Percentiles rank a stretch among this genome's conserved stretches.
Conservation (phyloP, 2,113 vertebrate species). For the Phasianus colchicus region DNA sequence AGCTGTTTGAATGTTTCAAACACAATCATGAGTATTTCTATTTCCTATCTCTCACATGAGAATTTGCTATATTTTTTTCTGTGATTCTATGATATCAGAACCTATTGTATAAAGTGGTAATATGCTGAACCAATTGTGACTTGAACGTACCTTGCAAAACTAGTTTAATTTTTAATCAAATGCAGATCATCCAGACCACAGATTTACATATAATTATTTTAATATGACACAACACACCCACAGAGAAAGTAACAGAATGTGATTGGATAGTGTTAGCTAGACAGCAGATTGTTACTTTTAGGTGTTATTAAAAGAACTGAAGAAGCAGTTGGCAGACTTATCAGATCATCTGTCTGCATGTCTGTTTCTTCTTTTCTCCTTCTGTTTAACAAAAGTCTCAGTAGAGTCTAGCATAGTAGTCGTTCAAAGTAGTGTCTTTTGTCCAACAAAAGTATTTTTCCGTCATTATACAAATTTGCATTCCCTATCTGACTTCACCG, state of each 20-base stretch:
- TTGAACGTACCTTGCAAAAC: background rate
- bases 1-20: too few relatives aligned
- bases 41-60: too few relatives aligned
- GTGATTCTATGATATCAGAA: background rate
- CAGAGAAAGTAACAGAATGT: constrained; percentile 4
- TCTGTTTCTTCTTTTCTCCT: constrained; percentile 44
- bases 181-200: background rate
- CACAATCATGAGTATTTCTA: too few relatives aligned
- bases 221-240: background rate
- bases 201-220: constrained; percentile 13
- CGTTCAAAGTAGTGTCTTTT: background rate
- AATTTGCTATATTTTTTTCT: too few relatives aligned
- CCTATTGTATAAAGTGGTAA: background rate
- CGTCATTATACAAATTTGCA: background rate
- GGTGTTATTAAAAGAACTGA: constrained; percentile 39
- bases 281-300: constrained; percentile 51
- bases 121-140: background rate
- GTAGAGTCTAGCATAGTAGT: constrained; percentile 13
- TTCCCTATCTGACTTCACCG: background rate
- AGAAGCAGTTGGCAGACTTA: constrained; percentile 46
- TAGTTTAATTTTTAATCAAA: background rate
- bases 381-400: background rate
- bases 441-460: background rate
- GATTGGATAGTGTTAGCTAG: constrained; percentile 10
- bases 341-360: constrained; percentile 10